Conservation (phyloP, 1,140 invertebrate genomes). For the Musca vetustissima region DNA sequence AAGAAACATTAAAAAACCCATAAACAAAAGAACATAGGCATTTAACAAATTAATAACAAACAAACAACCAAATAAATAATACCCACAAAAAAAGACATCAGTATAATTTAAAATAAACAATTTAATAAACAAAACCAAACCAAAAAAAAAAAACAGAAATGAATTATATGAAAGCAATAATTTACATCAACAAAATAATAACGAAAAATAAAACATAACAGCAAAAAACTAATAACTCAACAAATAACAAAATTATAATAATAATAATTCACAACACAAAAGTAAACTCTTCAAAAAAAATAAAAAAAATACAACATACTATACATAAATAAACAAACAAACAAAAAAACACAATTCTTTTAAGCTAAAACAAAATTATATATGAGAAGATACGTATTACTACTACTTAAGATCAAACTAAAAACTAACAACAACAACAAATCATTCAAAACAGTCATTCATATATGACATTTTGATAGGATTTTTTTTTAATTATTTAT, state of each 20-base stretch:
- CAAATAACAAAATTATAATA: not conserved
- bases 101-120: not conserved
- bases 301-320: not conserved
- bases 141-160: constrained; percentile 15
- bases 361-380: constrained; percentile 8
- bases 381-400: constrained; percentile 21
- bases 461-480: not conserved
- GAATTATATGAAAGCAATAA: constrained; percentile 23
- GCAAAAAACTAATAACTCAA: not conserved
- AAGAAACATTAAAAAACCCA: not conserved
- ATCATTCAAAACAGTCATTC: constrained; percentile 5
- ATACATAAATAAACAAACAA: not conserved
- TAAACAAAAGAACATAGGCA: not conserved
- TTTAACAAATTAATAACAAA: constrained; percentile 5
- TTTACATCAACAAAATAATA: constrained; percentile 2
- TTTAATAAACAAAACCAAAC: not conserved
- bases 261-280: not conserved
- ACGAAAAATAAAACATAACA: constrained; percentile 2
- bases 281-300: not conserved
- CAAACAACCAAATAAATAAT: not conserved
- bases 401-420: constrained; percentile 11
- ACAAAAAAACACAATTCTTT: constrained; percentile 11
- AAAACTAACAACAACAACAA: not conserved
- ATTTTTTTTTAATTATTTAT: too few species aligned
- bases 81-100: constrained; percentile 1